A percentile compares a stretch with the other conserved stretches of the same genome.
Conservation (phyloP, 2,888 invertebrate species). For the Dugesia japonica region DNA sequence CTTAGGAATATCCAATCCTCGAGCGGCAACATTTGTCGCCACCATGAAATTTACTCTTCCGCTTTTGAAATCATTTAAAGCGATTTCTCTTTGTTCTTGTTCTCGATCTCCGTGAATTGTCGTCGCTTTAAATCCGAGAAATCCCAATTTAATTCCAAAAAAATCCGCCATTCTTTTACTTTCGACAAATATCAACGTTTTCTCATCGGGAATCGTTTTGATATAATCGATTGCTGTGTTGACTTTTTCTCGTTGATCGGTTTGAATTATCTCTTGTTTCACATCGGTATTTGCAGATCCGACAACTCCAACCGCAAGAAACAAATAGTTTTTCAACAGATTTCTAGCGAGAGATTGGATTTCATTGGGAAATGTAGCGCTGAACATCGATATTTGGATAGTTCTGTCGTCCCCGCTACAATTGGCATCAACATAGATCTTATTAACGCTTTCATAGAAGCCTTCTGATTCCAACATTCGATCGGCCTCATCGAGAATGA, state of each 20-base stretch:
- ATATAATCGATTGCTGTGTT: conserved; percentile 22
- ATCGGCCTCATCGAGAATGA: conserved; percentile 95
- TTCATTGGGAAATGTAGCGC: conserved; percentile 60
- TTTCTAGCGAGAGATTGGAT: conserved; percentile 64
- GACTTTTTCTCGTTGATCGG: conserved; percentile 56
- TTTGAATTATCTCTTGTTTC: conserved; percentile 55
- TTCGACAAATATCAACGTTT: conserved; percentile 87
- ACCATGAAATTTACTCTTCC: conserved; percentile 67
- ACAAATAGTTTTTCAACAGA: conserved; percentile 65
- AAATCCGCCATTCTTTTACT: conserved; percentile 64
- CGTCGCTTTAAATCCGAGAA: conserved; percentile 25
- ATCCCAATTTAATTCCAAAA: conserved; percentile 12
- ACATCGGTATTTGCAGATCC: conserved; percentile 84
- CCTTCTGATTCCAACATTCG: conserved; percentile 99
- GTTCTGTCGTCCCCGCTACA: conserved; percentile 63
- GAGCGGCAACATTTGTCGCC: conserved; percentile 82
- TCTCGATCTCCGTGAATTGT: conserved; percentile 52
- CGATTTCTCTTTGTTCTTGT: conserved; percentile 55
- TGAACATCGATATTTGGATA: conserved; percentile 74
- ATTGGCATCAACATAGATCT: conserved; percentile 59
- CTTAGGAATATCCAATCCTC: conserved; percentile 94
- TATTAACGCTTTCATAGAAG: conserved; percentile 71
- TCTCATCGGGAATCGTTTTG: conserved; percentile 39
- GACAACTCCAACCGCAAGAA: conserved; percentile 71
- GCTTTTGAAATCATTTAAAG: conserved; percentile 64